A percentile compares a stretch with the other conserved stretches of the same genome.
Conservation (phyloP, 1,140 invertebrate genomes). For the Ptiloglossa arizonensis region DNA sequence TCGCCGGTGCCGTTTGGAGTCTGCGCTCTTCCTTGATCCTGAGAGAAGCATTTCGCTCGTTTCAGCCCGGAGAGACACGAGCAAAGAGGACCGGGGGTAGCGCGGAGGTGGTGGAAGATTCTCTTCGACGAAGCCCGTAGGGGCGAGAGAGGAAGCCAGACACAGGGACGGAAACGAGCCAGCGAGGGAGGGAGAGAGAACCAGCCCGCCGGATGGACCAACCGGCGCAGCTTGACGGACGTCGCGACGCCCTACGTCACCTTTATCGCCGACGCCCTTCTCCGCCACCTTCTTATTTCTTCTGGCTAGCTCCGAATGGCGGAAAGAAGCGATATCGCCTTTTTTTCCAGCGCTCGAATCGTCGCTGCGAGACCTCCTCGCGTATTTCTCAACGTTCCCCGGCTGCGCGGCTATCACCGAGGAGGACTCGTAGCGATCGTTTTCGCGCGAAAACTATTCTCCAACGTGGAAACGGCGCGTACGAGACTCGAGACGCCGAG, state of each 20-base stretch:
- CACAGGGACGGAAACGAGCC: conserved; percentile 16
- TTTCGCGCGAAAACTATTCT: too few species aligned
- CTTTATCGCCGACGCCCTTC: conserved; percentile 76
- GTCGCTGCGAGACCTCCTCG: not conserved
- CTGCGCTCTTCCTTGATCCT: conserved; percentile 81
- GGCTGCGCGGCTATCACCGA: too few species aligned
- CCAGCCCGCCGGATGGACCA: conserved; percentile 72
- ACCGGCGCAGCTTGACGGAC: conserved; percentile 79
- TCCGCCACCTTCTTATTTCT: conserved; percentile 51
- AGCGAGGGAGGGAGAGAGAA: conserved; percentile 38
- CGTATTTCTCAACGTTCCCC: not conserved
- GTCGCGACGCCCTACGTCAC: conserved; percentile 81
- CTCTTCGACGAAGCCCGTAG: conserved; percentile 52
- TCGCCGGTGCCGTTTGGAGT: conserved; percentile 76
- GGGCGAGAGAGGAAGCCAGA: conserved; percentile 39
- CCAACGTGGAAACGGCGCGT: too few species aligned
- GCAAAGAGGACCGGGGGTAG: conserved; percentile 25
- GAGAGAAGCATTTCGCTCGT: conserved; percentile 67
- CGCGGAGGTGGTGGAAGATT: conserved; percentile 56
- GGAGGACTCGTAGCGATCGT: too few species aligned
- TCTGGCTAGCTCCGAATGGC: conserved; percentile 47
- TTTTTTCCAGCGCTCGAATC: conserved; percentile 23
- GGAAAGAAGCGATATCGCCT: conserved; percentile 53
- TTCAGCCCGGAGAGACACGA: conserved; percentile 59
- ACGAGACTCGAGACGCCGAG: too few species aligned